phyloP scores from a whole-genome alignment of 2,888 invertebrate genomes.

The Gnatocerus cornutus region DNA sequence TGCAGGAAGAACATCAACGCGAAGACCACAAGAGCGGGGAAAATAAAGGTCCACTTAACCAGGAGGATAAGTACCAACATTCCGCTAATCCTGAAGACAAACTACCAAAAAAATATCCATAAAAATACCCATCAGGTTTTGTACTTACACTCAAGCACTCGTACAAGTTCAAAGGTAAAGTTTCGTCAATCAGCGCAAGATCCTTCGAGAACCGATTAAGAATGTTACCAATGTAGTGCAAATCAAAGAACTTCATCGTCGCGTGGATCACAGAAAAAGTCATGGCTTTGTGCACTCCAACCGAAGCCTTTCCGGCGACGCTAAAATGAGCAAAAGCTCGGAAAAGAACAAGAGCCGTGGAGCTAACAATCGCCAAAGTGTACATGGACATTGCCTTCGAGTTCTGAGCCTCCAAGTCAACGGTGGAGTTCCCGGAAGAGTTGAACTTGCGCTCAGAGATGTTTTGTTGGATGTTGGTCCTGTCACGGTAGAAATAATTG shows the following conservation, averaged over 20 bases:
- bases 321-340: constrained; percentile 29
- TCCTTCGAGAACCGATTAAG: constrained; percentile 84
- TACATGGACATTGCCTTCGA: constrained; percentile 20
- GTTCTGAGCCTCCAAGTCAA: constrained; percentile 6
- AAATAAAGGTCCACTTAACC: constrained; percentile 52
- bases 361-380: constrained; percentile 3
- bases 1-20: constrained; percentile 46
- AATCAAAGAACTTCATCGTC: constrained; percentile 85
- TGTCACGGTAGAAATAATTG: constrained; percentile 43
- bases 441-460: constrained; percentile 23
- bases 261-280: constrained; percentile 50
- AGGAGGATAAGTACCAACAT: constrained; percentile 48
- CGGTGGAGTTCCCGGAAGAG: background rate
- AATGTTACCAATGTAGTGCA: constrained; percentile 80
- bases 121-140: constrained; percentile 18
- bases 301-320: constrained; percentile 38
- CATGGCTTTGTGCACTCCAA: constrained; percentile 47
- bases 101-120: constrained; percentile 47
- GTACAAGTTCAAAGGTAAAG: constrained; percentile 51
- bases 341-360: constrained; percentile 11
- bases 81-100: constrained; percentile 43
- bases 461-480: constrained; percentile 31
- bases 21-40: constrained; percentile 49
- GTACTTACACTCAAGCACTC: constrained; percentile 45
- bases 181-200: constrained; percentile 64